These are phyloP conservation scores for Malurus elegans DNA, from an alignment of 2,113 vertebrate genomes.

Conservation along the genomic window DNA sequence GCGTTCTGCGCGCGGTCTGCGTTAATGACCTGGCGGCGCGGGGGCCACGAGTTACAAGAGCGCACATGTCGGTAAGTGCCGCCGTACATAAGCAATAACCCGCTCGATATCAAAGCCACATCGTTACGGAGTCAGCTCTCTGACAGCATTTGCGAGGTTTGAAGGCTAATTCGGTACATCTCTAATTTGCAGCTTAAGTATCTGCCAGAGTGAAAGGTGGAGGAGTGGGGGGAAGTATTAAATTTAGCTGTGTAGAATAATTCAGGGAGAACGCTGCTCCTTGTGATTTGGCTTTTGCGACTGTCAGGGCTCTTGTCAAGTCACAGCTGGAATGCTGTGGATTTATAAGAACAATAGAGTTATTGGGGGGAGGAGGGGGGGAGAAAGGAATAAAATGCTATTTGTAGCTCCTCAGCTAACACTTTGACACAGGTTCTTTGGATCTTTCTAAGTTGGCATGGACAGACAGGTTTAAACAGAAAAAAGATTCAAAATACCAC, in stretches of 20 bases:
- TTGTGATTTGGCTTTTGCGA: neutral
- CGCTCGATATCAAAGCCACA: slow-evolving; percentile 57
- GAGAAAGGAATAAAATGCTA: slow-evolving; percentile 8
- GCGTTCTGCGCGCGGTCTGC: neutral
- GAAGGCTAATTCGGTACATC: slow-evolving; percentile 50
- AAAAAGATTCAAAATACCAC: neutral
- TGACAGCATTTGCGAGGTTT: slow-evolving; percentile 31
- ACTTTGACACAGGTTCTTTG: neutral
- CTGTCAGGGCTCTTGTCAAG: slow-evolving; percentile 36
- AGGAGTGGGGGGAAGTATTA: neutral
- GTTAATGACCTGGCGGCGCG: slow-evolving; percentile 45
- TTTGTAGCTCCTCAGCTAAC: slow-evolving; percentile 44
- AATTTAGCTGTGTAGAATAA: slow-evolving; percentile 27
- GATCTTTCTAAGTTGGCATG: neutral
- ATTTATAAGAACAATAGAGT: slow-evolving; percentile 45
- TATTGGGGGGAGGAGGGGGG: neutral
- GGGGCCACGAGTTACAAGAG: slow-evolving; percentile 10
- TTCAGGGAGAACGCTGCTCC: neutral
- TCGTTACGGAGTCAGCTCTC: slow-evolving; percentile 8
- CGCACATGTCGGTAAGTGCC: slow-evolving; percentile 26
- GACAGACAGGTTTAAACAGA: neutral
- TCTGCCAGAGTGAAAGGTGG: slow-evolving; percentile 26
- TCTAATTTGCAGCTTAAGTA: slow-evolving; percentile 57
- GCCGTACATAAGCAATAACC: neutral
- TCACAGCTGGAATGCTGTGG: neutral